Evolutionary conservation across 2,888 invertebrate genomes (phyloP).

Genomic region (Liposcelis brunnea): DNA sequence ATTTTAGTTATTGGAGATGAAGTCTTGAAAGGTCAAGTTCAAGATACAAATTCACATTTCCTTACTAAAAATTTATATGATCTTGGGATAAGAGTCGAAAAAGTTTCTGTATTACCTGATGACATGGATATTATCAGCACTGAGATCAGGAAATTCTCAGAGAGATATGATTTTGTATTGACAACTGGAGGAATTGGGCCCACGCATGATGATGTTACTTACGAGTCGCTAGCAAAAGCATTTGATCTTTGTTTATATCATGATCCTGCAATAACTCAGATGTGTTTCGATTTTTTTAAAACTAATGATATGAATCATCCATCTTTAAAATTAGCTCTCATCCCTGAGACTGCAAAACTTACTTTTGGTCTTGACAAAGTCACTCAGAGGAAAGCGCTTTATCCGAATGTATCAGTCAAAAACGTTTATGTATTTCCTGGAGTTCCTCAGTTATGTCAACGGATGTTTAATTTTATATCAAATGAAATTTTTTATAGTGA

Average conservation of each 20-base stretch:
- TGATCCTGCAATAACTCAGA: slow-evolving; percentile 29
- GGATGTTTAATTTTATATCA: slow-evolving; percentile 24
- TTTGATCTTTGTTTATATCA: slow-evolving; percentile 29
- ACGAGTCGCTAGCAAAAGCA: slow-evolving; percentile 40
- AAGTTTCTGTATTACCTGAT: slow-evolving; percentile 46
- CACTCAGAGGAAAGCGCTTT: slow-evolving; percentile 22
- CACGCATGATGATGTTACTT: slow-evolving; percentile 62
- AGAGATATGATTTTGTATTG: slow-evolving; percentile 41
- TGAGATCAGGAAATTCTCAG: slow-evolving; percentile 41
- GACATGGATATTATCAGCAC: slow-evolving; percentile 38
- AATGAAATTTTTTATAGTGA: slow-evolving; percentile 26
- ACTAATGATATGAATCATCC: slow-evolving; percentile 25
- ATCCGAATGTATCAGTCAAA: slow-evolving; percentile 31
- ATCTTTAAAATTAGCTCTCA: slow-evolving; percentile 29
- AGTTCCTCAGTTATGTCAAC: slow-evolving; percentile 37
- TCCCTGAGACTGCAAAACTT: slow-evolving; percentile 29
- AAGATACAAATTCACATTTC: slow-evolving; percentile 49
- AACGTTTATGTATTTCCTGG: slow-evolving; percentile 58
- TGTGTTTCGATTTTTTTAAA: slow-evolving; percentile 29
- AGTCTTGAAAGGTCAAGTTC: slow-evolving; percentile 51
- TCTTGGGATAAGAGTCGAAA: slow-evolving; percentile 42
- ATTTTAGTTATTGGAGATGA: slow-evolving; percentile 55
- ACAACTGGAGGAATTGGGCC: slow-evolving; percentile 65
- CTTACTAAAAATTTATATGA: slow-evolving; percentile 40
- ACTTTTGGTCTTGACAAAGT: slow-evolving; percentile 24